Evolutionary conservation across 2,888 invertebrate species (phyloP), one percentile per base, ranked within the genome.

Genomic region (Cephus pulcher): DNA sequence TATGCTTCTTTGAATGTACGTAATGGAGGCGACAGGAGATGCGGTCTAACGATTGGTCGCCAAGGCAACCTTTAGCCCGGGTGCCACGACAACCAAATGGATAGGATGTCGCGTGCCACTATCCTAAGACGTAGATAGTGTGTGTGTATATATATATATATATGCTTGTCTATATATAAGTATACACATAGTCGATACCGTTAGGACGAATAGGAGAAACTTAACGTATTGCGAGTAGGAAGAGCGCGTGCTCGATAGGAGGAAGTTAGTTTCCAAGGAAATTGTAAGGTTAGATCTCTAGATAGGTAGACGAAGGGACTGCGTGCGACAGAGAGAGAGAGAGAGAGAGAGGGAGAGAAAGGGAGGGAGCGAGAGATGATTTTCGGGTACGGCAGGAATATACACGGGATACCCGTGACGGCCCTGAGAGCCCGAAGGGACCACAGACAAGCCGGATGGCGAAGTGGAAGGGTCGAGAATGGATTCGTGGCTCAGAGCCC

Each of bases 331-430:
- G 74, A 73, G 37, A 9, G 70, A 69, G 30, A 33, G 69, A 78
- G 68, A 73, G 37, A 4, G 70, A 35, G 30, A 33, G 69, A 78
- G 68, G 0, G 33, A 33, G 33, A 33, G 33, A 33, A 4, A 68
- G 69, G 56, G 68, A 32, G 56, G 34, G 73, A 74, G 69, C 35
- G 34, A 69, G 34, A 78, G 75, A 34, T 37, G 73, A 76, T 74
- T 76, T 32, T 32, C 37, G 73, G 76, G 73, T 75, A 75, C 78
- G 75, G 69, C 75, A 56, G 68, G 34, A 76, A 69, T 80, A 80
- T 77, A 83, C 76, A 81, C 79, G 76, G 77, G 85, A 84, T 82
- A 80, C 80, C 82, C 81, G 80, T 80, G 85, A 56, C 56, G 56
- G 56, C 56, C 56, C 74, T 77, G 74, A 69, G 77, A 74, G 37